Evolutionary conservation across 2,797 vertebrate species (phyloP), one percentile per base, ranked within the genome.

Genomic region (Sitta carolinensis): DNA sequence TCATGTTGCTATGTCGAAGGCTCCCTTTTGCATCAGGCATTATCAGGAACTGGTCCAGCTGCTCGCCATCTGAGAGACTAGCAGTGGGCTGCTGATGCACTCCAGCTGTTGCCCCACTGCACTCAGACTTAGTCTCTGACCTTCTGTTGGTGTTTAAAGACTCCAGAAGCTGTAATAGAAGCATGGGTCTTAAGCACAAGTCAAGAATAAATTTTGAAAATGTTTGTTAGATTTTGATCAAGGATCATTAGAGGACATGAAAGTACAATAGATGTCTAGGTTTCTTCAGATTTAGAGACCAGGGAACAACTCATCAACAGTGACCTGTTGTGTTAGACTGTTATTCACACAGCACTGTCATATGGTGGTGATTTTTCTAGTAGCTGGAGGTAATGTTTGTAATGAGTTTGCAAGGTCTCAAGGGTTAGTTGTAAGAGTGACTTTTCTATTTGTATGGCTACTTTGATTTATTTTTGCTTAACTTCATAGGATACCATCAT

Each of bases 41-140:
- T 81, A 34, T 6, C 2, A 3, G 55, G 47, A 81, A 7, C 9
- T 13, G 5, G 14, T 32, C 11, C 20, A 55, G 30, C 7, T 34
- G 8, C 13, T 84, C 0, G 0, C 7, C 16, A 3, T 40, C 20
- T 47, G 45, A 74, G 20, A 34, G 3, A 54, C 10, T 10, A 27
- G 11, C 34, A 32, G 16, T n/a, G 25, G 8, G 27, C 30, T 55
- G 34, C 10, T 27, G 43, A 30, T 6, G 11, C 9, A 15, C 23
- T 23, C 26, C 30, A 52, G 23, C 10, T 61, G 19, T 7, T 61
- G 19, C 23, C 29, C 74, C 57, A 14, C 9, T 64, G 27, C 30
- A 61, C 16, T 45, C 63, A 61, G n/a, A 29, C 7, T 36, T 7
- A 11, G 4, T 7, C 13, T 52, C 12, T 21, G 29, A 54, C 9